Conservation (phyloP, 2,797 vertebrate species). For the Alouatta caraya region DNA sequence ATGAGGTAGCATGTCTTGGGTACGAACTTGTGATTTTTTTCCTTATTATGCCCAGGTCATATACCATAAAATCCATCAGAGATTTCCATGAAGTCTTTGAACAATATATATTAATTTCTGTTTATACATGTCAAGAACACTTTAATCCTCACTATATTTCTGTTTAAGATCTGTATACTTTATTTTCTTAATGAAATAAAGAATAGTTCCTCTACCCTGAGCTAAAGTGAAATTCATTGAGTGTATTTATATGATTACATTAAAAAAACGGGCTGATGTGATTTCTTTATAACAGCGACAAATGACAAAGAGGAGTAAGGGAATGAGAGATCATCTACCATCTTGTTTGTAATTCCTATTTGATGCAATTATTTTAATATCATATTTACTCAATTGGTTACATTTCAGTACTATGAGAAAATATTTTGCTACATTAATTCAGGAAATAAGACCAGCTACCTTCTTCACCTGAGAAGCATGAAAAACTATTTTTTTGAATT, state of each 20-base stretch:
- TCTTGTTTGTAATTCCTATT: not conserved
- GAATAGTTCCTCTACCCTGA: not conserved
- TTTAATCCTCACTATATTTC: not conserved
- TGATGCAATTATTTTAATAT: not conserved
- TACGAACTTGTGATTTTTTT: not conserved
- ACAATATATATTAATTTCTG: not conserved
- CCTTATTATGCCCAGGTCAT: not conserved
- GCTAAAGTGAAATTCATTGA: not conserved
- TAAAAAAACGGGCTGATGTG: not conserved
- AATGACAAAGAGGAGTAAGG: not conserved
- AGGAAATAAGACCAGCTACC: not conserved
- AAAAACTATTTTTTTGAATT: not conserved
- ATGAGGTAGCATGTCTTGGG: not conserved
- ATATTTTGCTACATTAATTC: slow-evolving; percentile 30
- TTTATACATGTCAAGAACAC: not conserved
- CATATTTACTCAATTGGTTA: not conserved
- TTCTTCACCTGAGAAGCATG: not conserved
- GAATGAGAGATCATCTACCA: not conserved
- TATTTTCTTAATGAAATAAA: slow-evolving; percentile 7
- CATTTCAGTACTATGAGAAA: not conserved
- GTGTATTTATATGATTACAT: not conserved
- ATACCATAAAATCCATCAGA: not conserved
- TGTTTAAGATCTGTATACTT: not conserved
- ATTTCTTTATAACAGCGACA: not conserved
- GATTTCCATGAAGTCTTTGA: not conserved